Conservation (phyloP, 2,797 vertebrate genomes). For the Cossypha caffra region DNA sequence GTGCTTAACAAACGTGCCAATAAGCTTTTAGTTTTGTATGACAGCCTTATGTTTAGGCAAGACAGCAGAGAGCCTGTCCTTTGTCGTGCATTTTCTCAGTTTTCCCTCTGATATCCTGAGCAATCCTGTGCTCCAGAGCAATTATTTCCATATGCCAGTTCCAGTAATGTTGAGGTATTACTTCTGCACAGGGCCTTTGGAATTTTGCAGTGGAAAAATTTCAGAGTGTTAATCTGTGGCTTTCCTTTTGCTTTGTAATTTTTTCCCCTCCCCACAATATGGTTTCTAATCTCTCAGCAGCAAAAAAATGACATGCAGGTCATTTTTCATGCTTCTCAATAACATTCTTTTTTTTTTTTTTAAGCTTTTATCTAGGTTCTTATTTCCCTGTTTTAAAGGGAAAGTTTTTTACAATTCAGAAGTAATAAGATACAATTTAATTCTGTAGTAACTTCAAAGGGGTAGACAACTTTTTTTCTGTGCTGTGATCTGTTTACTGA, state of each 20-base stretch:
- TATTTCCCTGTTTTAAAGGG: not conserved
- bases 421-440: not conserved
- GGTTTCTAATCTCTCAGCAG: not conserved
- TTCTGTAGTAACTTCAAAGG: not conserved
- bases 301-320: not conserved
- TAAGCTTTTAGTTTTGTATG: not conserved
- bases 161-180: not conserved
- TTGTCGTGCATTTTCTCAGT: not conserved
- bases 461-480: not conserved
- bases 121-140: not conserved
- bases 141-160: not conserved
- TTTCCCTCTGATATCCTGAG: not conserved
- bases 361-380: not conserved
- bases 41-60: not conserved
- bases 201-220: not conserved
- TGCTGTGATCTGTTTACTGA: not conserved
- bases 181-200: not conserved
- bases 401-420: not conserved
- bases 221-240: rapidly evolving
- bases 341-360: not conserved
- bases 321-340: not conserved
- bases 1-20: rapidly evolving
- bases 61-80: not conserved
- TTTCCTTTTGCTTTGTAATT: not conserved
- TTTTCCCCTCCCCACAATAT: rapidly evolving